Evolutionary conservation across 2,113 vertebrate genomes (phyloP).

Genomic region (Callithrix jacchus): DNA sequence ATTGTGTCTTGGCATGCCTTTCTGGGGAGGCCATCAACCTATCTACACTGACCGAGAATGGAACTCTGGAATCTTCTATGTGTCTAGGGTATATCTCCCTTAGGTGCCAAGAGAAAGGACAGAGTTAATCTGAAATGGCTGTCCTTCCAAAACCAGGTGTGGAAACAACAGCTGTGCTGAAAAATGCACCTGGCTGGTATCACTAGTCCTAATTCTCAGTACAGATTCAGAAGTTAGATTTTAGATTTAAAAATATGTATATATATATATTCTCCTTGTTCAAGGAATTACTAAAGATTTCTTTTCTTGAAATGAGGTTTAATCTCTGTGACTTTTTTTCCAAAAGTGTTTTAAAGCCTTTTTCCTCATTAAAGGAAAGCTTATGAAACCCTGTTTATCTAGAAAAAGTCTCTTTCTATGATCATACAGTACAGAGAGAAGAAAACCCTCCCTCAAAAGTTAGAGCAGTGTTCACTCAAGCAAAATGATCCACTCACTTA

Average conservation of each 20-base stretch:
- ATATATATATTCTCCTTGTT: not conserved
- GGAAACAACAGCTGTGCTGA: not conserved
- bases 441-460: not conserved
- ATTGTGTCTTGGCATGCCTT: not conserved
- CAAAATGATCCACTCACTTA: not conserved
- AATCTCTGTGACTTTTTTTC: slow-evolving; percentile 26
- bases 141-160: not conserved
- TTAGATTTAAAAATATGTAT: not conserved
- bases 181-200: not conserved
- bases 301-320: slow-evolving; percentile 26
- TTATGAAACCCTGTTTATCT: slow-evolving; percentile 46
- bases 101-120: not conserved
- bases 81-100: not conserved
- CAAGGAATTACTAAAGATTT: not conserved
- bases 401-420: slow-evolving; percentile 40
- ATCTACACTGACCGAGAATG: not conserved
- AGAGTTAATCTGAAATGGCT: not conserved
- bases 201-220: not conserved
- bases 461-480: slow-evolving; percentile 25
- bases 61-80: not conserved
- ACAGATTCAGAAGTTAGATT: not conserved
- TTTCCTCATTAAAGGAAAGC: not conserved
- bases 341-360: not conserved
- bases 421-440: not conserved
- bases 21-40: not conserved